Base-by-base conservation (phyloP, 1,140 invertebrate genomes). In the Druon quercuslanigerum region DNA sequence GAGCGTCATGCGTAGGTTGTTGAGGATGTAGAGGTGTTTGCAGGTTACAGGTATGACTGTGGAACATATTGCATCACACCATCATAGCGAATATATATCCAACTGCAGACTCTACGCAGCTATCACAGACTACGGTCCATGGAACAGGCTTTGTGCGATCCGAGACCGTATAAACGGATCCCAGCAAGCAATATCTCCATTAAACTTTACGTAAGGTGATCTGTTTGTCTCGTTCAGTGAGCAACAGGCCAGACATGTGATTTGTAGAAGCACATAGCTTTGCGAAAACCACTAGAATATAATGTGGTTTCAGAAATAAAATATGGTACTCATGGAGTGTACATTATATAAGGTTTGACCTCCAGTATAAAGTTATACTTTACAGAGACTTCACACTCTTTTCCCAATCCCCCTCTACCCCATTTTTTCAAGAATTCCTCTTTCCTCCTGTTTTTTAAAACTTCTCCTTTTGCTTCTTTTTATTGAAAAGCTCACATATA, bases 121-220 rank as follows among this genome's bases (percentile, higher is more conserved):
- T 14, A 14, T 14, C 13, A 25, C 20, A 56, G 20, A 13, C 57
- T 14, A 11, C 20, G 56, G 20, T 57, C 19, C 56, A 25, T 20
- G 17, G n/a, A 57, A 8, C 7, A 54, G 19, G 57, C 60, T 75
- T 71, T 71, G 50, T 71, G 74, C 13, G 60, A 75, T 71, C 17
- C 60, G 60, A 75, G 70, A 75, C 60, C 51, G 72, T 46, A 33
- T 46, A 51, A 17, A 70, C 19, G 51, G 66, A 50, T 11, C 66
- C 3, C 9, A 14, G 57, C 57, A 60, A 33, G 57, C 57, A 33
- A 60, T 60, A 60, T 33, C 57, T 60, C 57, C 57, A 33, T 72
- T 56, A 50, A 76, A 76, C 51, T n/a, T 76, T 72, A 20, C 33
- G 70, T 71, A 72, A 76, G 70, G 46, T 76, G 71, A 76, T 76